phyloP scores from a whole-genome alignment of 1,140 invertebrate species.

The Sarcophaga bullata region DNA sequence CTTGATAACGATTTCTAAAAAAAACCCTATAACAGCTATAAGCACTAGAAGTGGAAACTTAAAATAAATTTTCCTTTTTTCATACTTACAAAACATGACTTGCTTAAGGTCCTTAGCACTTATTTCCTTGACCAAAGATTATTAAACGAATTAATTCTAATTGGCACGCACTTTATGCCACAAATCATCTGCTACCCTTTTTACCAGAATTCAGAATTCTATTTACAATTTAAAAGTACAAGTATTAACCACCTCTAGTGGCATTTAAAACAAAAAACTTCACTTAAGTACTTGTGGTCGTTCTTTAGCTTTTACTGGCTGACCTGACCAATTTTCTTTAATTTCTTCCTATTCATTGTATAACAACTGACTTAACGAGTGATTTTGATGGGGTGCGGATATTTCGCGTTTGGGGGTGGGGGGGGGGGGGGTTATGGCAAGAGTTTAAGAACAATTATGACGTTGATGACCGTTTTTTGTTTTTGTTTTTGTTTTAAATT shows the following conservation, averaged over 20 bases:
- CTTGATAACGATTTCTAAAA: too few species aligned
- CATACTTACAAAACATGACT: neutral
- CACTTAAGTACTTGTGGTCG: constrained; percentile 14
- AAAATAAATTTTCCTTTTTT: neutral
- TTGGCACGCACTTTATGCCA: constrained; percentile 10
- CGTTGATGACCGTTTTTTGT: neutral
- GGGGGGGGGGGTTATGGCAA: neutral
- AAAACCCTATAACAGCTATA: too few species aligned
- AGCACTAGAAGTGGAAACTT: too few species aligned
- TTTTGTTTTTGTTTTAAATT: neutral
- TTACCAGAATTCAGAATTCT: too few species aligned
- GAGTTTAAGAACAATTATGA: neutral
- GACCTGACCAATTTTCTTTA: constrained; percentile 35
- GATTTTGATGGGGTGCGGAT: too few species aligned
- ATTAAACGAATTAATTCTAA: constrained; percentile 17
- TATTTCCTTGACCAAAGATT: neutral
- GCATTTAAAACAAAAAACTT: neutral
- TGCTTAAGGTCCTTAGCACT: neutral
- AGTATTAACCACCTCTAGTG: neutral
- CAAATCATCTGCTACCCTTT: neutral
- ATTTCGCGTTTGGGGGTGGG: neutral
- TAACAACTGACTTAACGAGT: neutral
- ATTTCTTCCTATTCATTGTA: neutral
- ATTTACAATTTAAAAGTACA: too few species aligned
- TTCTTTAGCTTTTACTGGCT: neutral